Percentiles rank a stretch among this genome's conserved stretches.
Evolutionary conservation across 2,797 vertebrate genomes (phyloP).

Genomic region (Bovichtus diacanthus): DNA sequence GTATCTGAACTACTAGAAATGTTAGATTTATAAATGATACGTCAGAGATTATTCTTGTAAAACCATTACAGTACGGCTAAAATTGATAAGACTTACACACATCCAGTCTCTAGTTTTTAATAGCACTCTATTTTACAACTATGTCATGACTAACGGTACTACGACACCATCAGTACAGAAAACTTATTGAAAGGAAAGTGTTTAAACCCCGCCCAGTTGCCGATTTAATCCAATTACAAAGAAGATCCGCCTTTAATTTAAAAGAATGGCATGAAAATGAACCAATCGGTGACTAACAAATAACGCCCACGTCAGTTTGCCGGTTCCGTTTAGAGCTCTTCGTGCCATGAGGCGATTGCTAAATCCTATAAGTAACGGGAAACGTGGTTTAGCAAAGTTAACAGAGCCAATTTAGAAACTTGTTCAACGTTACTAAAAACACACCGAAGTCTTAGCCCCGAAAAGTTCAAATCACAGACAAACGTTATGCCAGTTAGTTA

Average conservation of each 20-base stretch:
- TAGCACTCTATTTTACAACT: slow-evolving; percentile 16
- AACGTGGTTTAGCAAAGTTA: background rate
- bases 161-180: slow-evolving; percentile 22
- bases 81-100: background rate
- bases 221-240: slow-evolving; percentile 46
- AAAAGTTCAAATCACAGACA: rapidly evolving
- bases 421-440: rapidly evolving
- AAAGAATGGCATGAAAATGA: background rate
- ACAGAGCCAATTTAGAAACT: background rate
- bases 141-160: slow-evolving; percentile 15
- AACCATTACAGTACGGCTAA: background rate
- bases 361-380: background rate
- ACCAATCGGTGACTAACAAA: slow-evolving; percentile 49
- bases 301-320: slow-evolving; percentile 44
- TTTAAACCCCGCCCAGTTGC: slow-evolving; percentile 38
- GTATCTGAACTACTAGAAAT: background rate
- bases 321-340: slow-evolving; percentile 66
- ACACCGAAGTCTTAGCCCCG: rapidly evolving
- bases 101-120: background rate
- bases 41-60: background rate
- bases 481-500: background rate
- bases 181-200: background rate
- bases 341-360: slow-evolving; percentile 69
- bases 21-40: no score
- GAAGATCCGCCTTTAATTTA: background rate